These are phyloP conservation scores for Drosophila prolongata DNA, from an alignment of 2,888 invertebrate genomes.

Conservation along the genomic window DNA sequence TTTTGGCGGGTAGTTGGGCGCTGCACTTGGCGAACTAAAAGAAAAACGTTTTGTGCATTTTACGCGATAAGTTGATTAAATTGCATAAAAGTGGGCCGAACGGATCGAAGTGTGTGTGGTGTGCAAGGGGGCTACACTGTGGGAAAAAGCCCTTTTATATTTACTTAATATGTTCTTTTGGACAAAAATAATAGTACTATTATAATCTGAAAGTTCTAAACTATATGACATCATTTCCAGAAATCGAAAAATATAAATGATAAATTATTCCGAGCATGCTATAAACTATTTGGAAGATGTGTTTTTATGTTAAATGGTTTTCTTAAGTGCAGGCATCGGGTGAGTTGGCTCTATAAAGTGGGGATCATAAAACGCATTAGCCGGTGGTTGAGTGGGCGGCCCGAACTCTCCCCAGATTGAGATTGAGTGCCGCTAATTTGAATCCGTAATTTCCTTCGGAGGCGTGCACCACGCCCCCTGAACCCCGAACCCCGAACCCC, in stretches of 20 bases:
- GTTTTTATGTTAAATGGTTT: neutral
- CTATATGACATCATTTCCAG: too few relatives aligned
- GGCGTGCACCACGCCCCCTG: constrained; percentile 6
- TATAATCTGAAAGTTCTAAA: too few relatives aligned
- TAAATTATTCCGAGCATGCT: too few relatives aligned
- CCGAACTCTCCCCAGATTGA: constrained; percentile 67
- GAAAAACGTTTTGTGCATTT: constrained; percentile 57
- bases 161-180: too few relatives aligned
- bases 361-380: constrained; percentile 69
- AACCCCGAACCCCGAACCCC: neutral
- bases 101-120: constrained; percentile 7
- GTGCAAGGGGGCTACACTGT: constrained; percentile 4
- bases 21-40: constrained; percentile 31
- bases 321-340: neutral
- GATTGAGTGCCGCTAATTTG: constrained; percentile 79
- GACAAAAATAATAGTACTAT: too few relatives aligned
- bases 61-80: constrained; percentile 75
- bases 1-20: neutral
- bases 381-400: constrained; percentile 58
- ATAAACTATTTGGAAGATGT: neutral
- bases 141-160: neutral
- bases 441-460: constrained; percentile 70
- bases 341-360: constrained; percentile 31
- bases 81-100: constrained; percentile 64
- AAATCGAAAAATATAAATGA: neutral